Percentiles rank a stretch among this genome's conserved stretches.
phyloP scores from a whole-genome alignment of 2,797 vertebrate genomes.

The Hoplostethus mediterraneus region DNA sequence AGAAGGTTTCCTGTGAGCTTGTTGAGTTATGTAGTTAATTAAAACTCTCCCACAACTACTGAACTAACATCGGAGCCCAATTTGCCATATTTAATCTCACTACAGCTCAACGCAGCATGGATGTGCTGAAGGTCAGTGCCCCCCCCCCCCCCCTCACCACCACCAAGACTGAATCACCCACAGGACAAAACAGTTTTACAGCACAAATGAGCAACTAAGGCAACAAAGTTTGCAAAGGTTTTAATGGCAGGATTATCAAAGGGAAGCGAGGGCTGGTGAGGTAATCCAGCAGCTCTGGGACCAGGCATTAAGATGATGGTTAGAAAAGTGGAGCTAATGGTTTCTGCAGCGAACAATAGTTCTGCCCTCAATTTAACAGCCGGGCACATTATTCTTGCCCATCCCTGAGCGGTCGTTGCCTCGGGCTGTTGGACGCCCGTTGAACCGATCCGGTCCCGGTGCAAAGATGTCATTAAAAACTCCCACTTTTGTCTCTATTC shows the following conservation, averaged over 20 bases:
- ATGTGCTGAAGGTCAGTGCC: conserved; percentile 55
- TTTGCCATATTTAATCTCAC: conserved; percentile 50
- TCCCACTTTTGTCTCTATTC: conserved; percentile 40
- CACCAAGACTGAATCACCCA: conserved; percentile 24
- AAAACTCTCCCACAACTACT: conserved; percentile 18
- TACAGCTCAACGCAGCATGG: conserved; percentile 42
- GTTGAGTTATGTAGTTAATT: conserved; percentile 35
- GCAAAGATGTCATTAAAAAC: conserved; percentile 44
- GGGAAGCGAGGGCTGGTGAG: conserved; percentile 20
- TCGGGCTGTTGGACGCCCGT: conserved; percentile 24
- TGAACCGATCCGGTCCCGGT: conserved; percentile 16
- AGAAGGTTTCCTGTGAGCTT: background rate
- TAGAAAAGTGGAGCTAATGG: conserved; percentile 62
- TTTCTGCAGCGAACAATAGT: conserved; percentile 54
- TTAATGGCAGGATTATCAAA: conserved; percentile 62
- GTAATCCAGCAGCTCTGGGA: conserved; percentile 49
- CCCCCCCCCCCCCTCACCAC: background rate
- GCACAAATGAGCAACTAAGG: conserved; percentile 43
- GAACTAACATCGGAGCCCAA: conserved; percentile 9
- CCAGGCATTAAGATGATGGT: conserved; percentile 47
- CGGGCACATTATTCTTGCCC: conserved; percentile 38
- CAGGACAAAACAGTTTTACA: conserved; percentile 46
- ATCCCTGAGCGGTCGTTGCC: conserved; percentile 32
- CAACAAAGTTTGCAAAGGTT: conserved; percentile 36
- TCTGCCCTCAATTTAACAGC: conserved; percentile 57